Conservation (phyloP, 2,888 invertebrate genomes). For the Drosophila fulvimacula region DNA sequence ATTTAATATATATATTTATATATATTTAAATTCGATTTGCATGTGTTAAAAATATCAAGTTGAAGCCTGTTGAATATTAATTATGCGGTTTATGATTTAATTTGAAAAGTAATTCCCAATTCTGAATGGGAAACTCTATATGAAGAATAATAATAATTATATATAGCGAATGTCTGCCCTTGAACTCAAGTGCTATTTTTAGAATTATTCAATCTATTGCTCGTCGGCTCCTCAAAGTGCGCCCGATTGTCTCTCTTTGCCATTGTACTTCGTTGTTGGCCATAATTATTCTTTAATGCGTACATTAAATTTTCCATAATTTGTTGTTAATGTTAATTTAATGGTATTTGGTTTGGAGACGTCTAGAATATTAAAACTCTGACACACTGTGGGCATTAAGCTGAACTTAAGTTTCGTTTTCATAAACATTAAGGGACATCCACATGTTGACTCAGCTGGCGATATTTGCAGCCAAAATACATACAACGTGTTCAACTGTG, state of each 20-base stretch:
- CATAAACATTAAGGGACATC: background rate
- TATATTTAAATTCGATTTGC: background rate
- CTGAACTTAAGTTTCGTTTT: conserved; percentile 1
- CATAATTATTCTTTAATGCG: conserved; percentile 38
- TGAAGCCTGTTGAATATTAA: conserved; percentile 4
- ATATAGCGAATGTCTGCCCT: conserved; percentile 27
- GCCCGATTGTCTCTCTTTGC: conserved; percentile 3
- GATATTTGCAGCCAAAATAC: conserved; percentile 1
- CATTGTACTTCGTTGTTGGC: conserved; percentile 4
- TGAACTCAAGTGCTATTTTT: conserved; percentile 48
- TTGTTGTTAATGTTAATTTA: background rate
- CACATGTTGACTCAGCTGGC: conserved; percentile 12
- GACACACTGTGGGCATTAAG: background rate
- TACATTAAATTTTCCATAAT: conserved; percentile 34
- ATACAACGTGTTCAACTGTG: conserved; percentile 2
- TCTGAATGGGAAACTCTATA: background rate
- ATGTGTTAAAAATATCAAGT: conserved; percentile 17
- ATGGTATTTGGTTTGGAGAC: background rate
- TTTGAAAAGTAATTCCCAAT: background rate
- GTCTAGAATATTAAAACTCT: background rate
- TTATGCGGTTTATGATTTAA: background rate
- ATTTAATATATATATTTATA: background rate
- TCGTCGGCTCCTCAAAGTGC: conserved; percentile 4
- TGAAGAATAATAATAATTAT: background rate
- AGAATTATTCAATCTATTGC: conserved; percentile 4